Base-by-base conservation (phyloP, 2,797 vertebrate genomes). In the Sebastes itinus region DNA sequence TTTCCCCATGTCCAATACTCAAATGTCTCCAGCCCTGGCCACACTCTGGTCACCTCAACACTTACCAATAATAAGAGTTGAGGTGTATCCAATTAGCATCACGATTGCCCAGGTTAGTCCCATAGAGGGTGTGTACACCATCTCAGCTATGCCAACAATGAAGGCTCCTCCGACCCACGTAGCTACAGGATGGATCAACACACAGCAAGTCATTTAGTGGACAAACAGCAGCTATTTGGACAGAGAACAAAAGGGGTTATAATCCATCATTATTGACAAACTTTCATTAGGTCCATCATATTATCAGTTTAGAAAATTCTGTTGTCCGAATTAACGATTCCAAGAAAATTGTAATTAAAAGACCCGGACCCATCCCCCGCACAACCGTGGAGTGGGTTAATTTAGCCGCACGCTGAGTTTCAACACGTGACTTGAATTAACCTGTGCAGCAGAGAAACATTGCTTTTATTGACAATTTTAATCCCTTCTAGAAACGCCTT, bases 91-190 rank as follows among this genome's bases (percentile, higher is more conserved):
- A 1, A 4, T 12, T 2, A 64, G 1, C 32, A 49, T 5, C n/a
- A 64, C 1, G 4, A 75, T 4, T 2, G 38, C 66, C 94, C 94
- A 94, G 72, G 83, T 2, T 2, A 95, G 70, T 54, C 94, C 94
- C 84, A 83, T 84, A 1, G 89, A 90, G 25, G 94, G 92, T n/a
- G 86, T 75, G 55, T 95, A 95, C 65, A 94, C 61, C 0, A 90
- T 87, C 86, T 95, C 95, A 76, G 94, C 87, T 2, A 74, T 92
- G 23, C 91, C 92, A 1, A 92, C 86, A 16, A 95, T 92, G 59
- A 92, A 93, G 2, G 79, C 92, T 87, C 94, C 95, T 90, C 95
- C 94, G 28, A 95, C 83, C 3, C n/a, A 63, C 6, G 91, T 94
- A 27, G 95, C 95, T 95, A 75, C 6, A 80, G 88, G 18, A 42